Conservation (phyloP, 2,797 vertebrate species). For the Coranthus polyacanthus region DNA sequence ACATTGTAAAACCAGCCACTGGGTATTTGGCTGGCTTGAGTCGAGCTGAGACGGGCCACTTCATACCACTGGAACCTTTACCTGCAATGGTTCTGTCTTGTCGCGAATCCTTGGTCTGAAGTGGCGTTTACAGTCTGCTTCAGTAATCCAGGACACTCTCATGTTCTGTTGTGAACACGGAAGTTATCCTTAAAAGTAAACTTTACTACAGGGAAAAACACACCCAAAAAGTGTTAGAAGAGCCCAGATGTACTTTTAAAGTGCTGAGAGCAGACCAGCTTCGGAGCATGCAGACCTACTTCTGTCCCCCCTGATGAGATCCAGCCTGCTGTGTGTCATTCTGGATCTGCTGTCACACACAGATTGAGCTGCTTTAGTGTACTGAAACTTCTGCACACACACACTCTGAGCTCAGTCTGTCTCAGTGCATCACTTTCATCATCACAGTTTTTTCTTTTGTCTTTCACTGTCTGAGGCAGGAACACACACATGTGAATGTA, state of each 20-base stretch:
- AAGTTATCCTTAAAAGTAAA: not conserved
- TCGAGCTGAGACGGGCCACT: no score
- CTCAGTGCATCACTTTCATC: slow-evolving; percentile 1
- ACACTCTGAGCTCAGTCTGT: not conserved
- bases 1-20: no score
- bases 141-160: not conserved
- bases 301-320: slow-evolving; percentile 12
- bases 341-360: not conserved
- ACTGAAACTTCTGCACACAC: no score
- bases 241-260: not conserved
- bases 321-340: not conserved
- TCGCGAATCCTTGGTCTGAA: no score
- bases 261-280: slow-evolving; percentile 9
- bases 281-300: not conserved
- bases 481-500: slow-evolving; percentile 22
- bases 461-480: slow-evolving; percentile 6
- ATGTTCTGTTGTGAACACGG: not conserved
- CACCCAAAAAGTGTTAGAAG: not conserved
- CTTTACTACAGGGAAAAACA: not conserved
- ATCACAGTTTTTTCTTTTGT: slow-evolving; percentile 6
- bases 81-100: no score
- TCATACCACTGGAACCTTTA: no score
- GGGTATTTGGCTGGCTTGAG: no score
- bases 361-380: no score
- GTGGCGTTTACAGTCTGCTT: no score